These are phyloP conservation scores for Dicranocentrus wangi DNA, from an alignment of 2,888 invertebrate species.

Conservation along the genomic window DNA sequence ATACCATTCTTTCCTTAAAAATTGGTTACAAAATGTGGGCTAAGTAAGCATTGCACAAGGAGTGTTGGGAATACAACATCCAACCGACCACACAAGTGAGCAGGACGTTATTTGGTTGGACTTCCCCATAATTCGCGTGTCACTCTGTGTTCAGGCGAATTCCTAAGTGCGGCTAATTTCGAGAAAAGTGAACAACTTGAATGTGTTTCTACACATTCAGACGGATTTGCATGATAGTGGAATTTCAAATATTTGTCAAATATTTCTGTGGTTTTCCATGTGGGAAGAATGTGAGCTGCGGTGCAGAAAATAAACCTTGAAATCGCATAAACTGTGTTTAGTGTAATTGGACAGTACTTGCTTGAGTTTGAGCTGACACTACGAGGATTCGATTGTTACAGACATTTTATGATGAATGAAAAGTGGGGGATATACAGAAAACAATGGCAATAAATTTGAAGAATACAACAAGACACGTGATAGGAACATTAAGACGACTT, in stretches of 20 bases:
- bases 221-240: background rate
- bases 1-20: too few species aligned
- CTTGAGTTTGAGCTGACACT: background rate
- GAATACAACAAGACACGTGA: constrained; percentile 49
- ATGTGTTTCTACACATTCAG: background rate
- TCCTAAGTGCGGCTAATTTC: background rate
- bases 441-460: constrained; percentile 57
- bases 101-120: too few species aligned
- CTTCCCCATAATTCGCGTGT: too few species aligned
- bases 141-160: background rate
- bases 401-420: background rate
- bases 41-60: too few species aligned
- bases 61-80: background rate
- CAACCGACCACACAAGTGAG: background rate
- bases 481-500: constrained; percentile 52
- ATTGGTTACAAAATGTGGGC: too few species aligned
- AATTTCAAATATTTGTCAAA: background rate
- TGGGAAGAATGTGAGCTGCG: background rate
- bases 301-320: background rate
- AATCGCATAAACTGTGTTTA: background rate
- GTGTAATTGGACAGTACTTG: background rate
- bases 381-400: background rate
- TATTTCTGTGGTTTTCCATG: background rate
- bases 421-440: background rate
- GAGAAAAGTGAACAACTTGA: too few species aligned